A percentile compares a stretch with the other conserved stretches of the same genome.
Conservation (phyloP, 2,888 invertebrate genomes). For the Andrena minutula region DNA sequence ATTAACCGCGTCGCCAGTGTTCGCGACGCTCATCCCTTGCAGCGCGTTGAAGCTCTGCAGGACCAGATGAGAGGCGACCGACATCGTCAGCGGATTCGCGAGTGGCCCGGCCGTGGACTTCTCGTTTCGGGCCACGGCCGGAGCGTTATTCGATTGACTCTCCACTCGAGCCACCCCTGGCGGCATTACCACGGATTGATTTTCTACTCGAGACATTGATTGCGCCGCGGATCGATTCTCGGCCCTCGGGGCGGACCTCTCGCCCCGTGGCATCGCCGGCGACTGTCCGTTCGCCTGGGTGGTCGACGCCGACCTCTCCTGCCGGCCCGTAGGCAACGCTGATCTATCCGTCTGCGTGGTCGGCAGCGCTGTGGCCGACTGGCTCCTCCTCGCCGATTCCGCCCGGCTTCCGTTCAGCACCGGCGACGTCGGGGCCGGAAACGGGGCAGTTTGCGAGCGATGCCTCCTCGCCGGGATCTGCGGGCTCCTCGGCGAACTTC, state of each 20-base stretch:
- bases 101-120: slow-evolving; percentile 41
- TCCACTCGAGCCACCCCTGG: slow-evolving; percentile 44
- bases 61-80: slow-evolving; percentile 78
- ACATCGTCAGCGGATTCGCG: slow-evolving; percentile 73
- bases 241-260: slow-evolving; percentile 40
- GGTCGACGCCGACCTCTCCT: slow-evolving; percentile 31
- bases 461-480: slow-evolving; percentile 77
- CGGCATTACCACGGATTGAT: slow-evolving; percentile 48
- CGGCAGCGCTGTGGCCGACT: slow-evolving; percentile 60
- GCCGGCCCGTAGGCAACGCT: slow-evolving; percentile 26
- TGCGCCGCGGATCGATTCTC: slow-evolving; percentile 49
- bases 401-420: slow-evolving; percentile 54
- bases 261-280: slow-evolving; percentile 42
- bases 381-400: slow-evolving; percentile 64
- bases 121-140: slow-evolving; percentile 45
- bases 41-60: slow-evolving; percentile 80
- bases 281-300: slow-evolving; percentile 30
- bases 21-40: slow-evolving; percentile 71
- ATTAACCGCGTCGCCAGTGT: background rate
- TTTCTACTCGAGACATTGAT: slow-evolving; percentile 65
- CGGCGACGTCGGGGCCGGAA: slow-evolving; percentile 59
- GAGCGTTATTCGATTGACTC: slow-evolving; percentile 53
- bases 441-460: slow-evolving; percentile 76
- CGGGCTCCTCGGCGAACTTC: slow-evolving; percentile 68
- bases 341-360: slow-evolving; percentile 46